phyloP scores from a whole-genome alignment of 2,797 vertebrate species.

The Rachycentron canadum region DNA sequence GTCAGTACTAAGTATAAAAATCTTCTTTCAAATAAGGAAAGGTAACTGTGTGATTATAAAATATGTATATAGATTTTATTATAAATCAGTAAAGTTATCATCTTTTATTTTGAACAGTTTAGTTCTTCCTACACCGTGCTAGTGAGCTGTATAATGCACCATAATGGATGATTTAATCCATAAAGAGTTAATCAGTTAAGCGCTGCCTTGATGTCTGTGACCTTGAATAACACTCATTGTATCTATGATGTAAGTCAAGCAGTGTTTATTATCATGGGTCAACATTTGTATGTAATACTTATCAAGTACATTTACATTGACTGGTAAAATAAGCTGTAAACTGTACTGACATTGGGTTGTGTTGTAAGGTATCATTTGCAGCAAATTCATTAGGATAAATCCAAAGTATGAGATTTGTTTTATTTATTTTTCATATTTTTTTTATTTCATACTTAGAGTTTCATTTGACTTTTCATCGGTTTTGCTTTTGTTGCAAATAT shows the following conservation, averaged over 20 bases:
- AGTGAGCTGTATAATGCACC: not conserved
- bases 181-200: conserved; percentile 5
- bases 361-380: not conserved
- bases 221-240: not conserved
- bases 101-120: too few relatives aligned
- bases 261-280: not conserved
- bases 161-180: not conserved
- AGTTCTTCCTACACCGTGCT: not conserved
- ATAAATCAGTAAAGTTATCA: too few relatives aligned
- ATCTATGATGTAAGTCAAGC: not conserved
- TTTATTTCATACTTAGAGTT: too few relatives aligned
- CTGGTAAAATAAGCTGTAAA: not conserved
- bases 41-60: not conserved
- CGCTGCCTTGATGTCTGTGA: not conserved
- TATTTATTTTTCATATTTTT: not conserved
- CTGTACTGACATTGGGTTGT: not conserved
- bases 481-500: not conserved
- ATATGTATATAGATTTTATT: too few relatives aligned
- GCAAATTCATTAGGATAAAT: not conserved
- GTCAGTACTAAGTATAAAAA: not conserved
- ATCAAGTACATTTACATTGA: not conserved
- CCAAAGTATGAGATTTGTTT: not conserved
- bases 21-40: not conserved
- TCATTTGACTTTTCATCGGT: too few relatives aligned
- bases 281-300: not conserved